phyloP scores from a whole-genome alignment of 2,888 invertebrate species.

The Pelosia muscerda region DNA sequence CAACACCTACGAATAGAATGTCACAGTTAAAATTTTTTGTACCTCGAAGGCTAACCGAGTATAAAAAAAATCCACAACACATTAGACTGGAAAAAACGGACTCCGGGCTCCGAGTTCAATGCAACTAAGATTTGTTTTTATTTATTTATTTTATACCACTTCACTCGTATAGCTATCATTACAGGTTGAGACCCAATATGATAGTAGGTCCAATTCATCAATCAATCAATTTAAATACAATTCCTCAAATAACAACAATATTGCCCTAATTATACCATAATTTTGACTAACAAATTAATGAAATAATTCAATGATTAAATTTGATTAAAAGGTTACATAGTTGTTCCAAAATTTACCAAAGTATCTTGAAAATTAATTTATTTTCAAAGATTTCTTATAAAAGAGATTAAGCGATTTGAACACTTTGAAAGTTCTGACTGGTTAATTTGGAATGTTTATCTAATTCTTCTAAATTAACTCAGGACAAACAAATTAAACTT shows the following conservation, averaged over 20 bases:
- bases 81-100: too few relatives aligned
- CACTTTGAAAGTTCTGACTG: conserved; percentile 10
- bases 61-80: too few relatives aligned
- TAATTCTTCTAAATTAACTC: not conserved
- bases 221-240: too few relatives aligned
- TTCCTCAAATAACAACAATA: too few relatives aligned
- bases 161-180: too few relatives aligned
- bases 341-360: conserved; percentile 3
- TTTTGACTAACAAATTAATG: not conserved
- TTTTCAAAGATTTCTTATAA: not conserved
- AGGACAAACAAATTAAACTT: not conserved
- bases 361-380: conserved; percentile 9
- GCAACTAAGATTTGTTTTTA: too few relatives aligned
- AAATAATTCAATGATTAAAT: not conserved
- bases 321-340: conserved; percentile 12
- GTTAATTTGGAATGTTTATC: not conserved
- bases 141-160: too few relatives aligned
- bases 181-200: too few relatives aligned
- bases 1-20: not conserved
- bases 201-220: too few relatives aligned
- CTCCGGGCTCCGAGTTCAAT: too few relatives aligned
- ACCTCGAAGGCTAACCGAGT: too few relatives aligned
- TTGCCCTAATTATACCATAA: not conserved
- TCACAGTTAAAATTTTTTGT: too few relatives aligned
- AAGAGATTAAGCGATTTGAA: conserved; percentile 3